phyloP scores from a whole-genome alignment of 2,888 invertebrate genomes.

The Allophyes oxyacanthae region DNA sequence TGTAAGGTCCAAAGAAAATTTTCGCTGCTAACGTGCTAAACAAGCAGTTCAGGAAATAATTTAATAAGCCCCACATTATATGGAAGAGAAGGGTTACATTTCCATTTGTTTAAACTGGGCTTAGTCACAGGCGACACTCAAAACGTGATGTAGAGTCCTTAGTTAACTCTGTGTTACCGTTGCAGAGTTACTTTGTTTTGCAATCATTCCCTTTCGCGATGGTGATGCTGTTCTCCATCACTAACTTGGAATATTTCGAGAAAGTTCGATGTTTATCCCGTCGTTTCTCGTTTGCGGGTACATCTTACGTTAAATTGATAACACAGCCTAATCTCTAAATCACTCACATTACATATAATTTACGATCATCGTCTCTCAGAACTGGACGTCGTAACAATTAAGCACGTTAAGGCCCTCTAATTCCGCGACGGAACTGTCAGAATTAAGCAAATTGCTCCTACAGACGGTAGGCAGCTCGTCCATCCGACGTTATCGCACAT shows the following conservation, averaged over 20 bases:
- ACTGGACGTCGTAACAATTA: constrained; percentile 73
- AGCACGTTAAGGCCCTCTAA: constrained; percentile 69
- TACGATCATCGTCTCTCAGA: constrained; percentile 61
- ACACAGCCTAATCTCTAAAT: constrained; percentile 34
- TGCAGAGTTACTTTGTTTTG: too few relatives aligned
- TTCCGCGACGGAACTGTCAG: constrained; percentile 73
- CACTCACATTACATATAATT: constrained; percentile 55
- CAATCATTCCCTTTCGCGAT: too few relatives aligned
- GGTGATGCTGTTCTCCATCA: too few relatives aligned
- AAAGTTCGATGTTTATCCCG: neutral
- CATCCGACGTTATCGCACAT: constrained; percentile 80
- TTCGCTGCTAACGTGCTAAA: too few relatives aligned
- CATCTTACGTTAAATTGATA: constrained; percentile 38
- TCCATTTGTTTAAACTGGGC: too few relatives aligned
- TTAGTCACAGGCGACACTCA: too few relatives aligned
- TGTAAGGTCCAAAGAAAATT: too few relatives aligned
- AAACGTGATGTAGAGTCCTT: too few relatives aligned
- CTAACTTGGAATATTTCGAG: neutral
- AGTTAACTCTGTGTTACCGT: too few relatives aligned
- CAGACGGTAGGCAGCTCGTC: constrained; percentile 74
- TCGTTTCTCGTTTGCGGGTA: constrained; percentile 3
- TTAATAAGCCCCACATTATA: too few relatives aligned
- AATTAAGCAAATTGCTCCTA: constrained; percentile 79
- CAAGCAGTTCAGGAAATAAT: neutral
- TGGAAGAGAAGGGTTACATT: too few relatives aligned